These are phyloP conservation scores for Anguilla rostrata DNA, from an alignment of 2,113 vertebrate genomes.

Conservation along the genomic window DNA sequence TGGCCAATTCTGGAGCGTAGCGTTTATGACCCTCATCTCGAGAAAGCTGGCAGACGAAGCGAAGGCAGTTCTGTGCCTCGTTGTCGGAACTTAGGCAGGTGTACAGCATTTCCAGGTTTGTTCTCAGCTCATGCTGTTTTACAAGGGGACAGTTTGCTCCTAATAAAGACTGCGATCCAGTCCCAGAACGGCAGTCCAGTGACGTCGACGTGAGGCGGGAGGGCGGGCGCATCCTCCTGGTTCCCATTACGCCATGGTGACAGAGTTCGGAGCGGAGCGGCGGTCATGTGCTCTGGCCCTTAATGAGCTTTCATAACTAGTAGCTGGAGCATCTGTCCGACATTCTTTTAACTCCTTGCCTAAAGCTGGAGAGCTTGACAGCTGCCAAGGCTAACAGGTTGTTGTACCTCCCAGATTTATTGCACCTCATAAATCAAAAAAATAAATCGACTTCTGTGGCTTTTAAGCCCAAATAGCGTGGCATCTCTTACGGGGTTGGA, in stretches of 20 bases:
- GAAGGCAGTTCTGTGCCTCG: background rate
- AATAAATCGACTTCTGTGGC: background rate
- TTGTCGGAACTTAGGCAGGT: background rate
- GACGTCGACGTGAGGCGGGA: constrained; percentile 20
- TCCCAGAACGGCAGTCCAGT: background rate
- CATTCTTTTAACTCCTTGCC: constrained; percentile 26
- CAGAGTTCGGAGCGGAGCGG: constrained; percentile 34
- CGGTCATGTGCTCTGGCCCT: constrained; percentile 39
- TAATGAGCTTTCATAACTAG: constrained; percentile 49
- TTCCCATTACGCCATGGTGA: constrained; percentile 51
- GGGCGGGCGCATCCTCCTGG: constrained; percentile 40
- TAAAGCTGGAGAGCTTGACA: constrained; percentile 36
- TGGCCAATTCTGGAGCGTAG: background rate
- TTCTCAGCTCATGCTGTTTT: background rate
- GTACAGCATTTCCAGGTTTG: background rate
- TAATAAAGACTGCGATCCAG: background rate
- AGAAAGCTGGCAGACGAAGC: background rate
- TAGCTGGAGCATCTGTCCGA: constrained; percentile 47
- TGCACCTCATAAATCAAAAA: constrained; percentile 33
- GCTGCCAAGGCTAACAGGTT: constrained; percentile 41
- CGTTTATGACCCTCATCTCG: background rate
- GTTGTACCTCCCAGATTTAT: constrained; percentile 37
- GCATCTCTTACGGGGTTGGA: background rate
- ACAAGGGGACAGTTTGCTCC: background rate
- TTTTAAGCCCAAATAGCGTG: background rate